Evolutionary conservation across 2,113 vertebrate species (phyloP).

Genomic region (Pteropus alecto): DNA sequence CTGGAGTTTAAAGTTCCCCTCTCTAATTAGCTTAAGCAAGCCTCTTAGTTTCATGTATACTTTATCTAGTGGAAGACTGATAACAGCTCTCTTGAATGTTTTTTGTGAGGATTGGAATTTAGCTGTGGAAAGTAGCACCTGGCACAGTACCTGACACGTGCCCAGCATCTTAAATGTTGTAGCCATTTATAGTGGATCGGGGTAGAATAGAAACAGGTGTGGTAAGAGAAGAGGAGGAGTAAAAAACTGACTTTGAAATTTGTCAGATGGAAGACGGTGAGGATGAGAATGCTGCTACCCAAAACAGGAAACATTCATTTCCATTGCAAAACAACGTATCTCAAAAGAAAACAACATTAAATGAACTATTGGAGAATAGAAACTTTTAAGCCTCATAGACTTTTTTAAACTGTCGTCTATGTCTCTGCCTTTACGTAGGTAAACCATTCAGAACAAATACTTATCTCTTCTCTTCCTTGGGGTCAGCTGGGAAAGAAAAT

Average conservation of each 20-base stretch:
- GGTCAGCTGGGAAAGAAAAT: not conserved
- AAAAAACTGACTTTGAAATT: not conserved
- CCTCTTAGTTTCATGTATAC: not conserved
- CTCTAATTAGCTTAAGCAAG: not conserved
- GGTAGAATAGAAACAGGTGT: not conserved
- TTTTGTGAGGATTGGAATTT: not conserved
- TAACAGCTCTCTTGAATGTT: not conserved
- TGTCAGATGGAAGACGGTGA: not conserved
- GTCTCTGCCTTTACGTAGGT: not conserved
- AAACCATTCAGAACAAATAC: constrained; percentile 40
- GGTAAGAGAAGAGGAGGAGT: not conserved
- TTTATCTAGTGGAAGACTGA: not conserved
- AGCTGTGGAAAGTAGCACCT: not conserved
- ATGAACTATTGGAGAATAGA: not conserved
- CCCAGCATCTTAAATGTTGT: not conserved
- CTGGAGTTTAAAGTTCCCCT: not conserved
- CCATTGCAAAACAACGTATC: not conserved
- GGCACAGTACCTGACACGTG: not conserved
- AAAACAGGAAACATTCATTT: not conserved
- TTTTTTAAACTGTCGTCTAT: not conserved
- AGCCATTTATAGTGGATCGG: not conserved
- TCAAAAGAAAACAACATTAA: constrained; percentile 14
- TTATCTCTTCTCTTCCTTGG: constrained; percentile 8
- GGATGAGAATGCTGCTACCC: not conserved
- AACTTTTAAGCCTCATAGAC: not conserved